Evolutionary conservation across 2,888 invertebrate species (phyloP), one percentile per base, ranked within the genome.

Genomic region (Nomada hirtipes): DNA sequence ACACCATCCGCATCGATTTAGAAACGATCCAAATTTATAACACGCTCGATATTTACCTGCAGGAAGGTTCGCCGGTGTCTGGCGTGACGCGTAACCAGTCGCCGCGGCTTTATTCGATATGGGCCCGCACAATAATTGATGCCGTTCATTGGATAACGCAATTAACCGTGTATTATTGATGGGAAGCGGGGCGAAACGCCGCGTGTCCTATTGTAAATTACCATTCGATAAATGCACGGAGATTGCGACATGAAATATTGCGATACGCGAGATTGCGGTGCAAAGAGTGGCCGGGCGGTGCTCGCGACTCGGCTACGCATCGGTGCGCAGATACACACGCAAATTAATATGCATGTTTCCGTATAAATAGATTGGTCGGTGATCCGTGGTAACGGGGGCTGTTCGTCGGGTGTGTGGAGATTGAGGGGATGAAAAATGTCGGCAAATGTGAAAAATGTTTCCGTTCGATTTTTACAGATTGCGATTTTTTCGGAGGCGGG

Each of bases 1-100:
- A 29, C 36, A 15, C 36, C 50, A 15, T 60, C 77, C 36, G 71
- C 76, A 80, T 88, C 84, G 84, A 87, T 87, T 88, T 82, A 86
- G 84, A 71, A 80, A 74, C 70, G 75, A 76, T 77, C 72, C 73
- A 76, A 82, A 85, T 85, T 79, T 77, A 76, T 79, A 72, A 74
- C 47, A 15, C 71, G 82, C 76, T 74, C 82, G 76, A 74, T 82
- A 85, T 72, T 70, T 79, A 52, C 61, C 69, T 3, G 55, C 52
- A 52, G 63, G 53, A 68, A 67, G 53, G 60, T 29, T 44, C 36
- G n/a, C 10, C 55, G 67, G 26, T 23, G 76, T 81, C 69, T 81
- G 60, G 23, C 29, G 23, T 11, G 57, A 74, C 65, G 69, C 63
- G 70, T 50, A 57, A 68, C 82, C 67, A 53, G 70, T 61, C 71